Percentiles rank a stretch among this genome's conserved stretches.
phyloP scores from a whole-genome alignment of 2,797 vertebrate genomes.

The Cossypha niveicapilla region DNA sequence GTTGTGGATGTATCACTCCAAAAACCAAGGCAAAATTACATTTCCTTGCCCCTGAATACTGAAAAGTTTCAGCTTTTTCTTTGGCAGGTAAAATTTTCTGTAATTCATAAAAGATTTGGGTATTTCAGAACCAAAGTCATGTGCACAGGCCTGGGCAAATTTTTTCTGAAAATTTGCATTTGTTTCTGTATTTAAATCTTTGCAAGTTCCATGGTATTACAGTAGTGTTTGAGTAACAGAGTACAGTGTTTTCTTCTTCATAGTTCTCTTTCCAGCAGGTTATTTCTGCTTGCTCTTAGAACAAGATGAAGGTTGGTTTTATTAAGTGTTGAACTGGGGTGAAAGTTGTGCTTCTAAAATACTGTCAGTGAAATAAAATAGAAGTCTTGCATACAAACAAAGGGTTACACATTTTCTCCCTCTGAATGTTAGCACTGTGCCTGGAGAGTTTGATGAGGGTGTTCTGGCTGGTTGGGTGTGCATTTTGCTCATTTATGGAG shows the following conservation, averaged over 20 bases:
- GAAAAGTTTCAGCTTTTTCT: background rate
- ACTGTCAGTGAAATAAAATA: background rate
- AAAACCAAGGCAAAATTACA: background rate
- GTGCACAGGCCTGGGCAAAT: background rate
- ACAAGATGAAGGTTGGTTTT: background rate
- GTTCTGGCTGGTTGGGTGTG: background rate
- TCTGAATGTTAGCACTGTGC: background rate
- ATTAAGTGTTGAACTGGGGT: background rate
- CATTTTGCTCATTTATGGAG: background rate
- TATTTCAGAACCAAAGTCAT: background rate
- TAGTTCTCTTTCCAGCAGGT: background rate
- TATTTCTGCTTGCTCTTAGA: background rate
- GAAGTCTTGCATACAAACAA: background rate
- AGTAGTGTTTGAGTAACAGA: background rate
- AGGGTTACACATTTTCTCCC: background rate
- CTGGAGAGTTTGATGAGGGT: background rate
- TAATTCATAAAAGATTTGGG: background rate
- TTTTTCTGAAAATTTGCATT: background rate
- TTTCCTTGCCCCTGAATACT: background rate
- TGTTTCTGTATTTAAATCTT: background rate
- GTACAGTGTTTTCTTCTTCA: background rate
- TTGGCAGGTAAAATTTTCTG: background rate
- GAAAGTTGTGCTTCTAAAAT: background rate
- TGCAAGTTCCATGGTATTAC: background rate
- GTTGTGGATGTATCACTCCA: background rate